Conservation (phyloP, 2,797 vertebrate species). For the Amblyopsis hoosieri region DNA sequence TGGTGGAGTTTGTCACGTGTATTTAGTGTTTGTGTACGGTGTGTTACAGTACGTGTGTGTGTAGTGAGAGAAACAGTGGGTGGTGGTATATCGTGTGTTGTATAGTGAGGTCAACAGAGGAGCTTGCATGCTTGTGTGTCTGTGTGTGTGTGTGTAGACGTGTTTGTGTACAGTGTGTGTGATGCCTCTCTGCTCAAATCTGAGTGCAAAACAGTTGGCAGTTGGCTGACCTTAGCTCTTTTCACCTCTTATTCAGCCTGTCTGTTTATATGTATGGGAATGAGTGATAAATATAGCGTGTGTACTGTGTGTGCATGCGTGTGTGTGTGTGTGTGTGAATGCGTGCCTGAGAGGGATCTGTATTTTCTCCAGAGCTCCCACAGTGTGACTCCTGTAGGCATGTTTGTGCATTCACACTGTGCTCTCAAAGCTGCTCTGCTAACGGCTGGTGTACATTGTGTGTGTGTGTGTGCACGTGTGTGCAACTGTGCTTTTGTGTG, state of each 20-base stretch:
- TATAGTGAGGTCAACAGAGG: neutral
- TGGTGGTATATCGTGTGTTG: neutral
- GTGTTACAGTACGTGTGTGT: neutral
- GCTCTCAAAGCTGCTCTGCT: neutral
- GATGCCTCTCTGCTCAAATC: too few species aligned
- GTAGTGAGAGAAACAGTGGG: too few species aligned
- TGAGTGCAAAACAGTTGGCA: constrained; percentile 10
- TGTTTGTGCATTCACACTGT: neutral
- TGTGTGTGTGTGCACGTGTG: neutral
- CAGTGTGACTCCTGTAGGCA: neutral
- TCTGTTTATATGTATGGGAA: constrained; percentile 22
- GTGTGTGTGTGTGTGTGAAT: constrained; percentile 11
- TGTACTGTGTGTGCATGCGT: constrained; percentile 2
- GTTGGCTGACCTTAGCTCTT: constrained; percentile 51
- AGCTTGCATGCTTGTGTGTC: neutral
- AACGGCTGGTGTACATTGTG: neutral
- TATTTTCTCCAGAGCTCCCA: neutral
- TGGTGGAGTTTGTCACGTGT: constrained; percentile 4
- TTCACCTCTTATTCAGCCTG: constrained; percentile 31
- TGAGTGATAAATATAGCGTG: constrained; percentile 27
- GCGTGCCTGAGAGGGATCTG: neutral
- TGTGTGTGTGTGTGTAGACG: too few species aligned
- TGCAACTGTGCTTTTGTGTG: neutral
- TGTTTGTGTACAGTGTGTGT: too few species aligned
- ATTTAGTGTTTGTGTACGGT: neutral